phyloP scores from a whole-genome alignment of 2,113 vertebrate species.

The Caloenas nicobarica region DNA sequence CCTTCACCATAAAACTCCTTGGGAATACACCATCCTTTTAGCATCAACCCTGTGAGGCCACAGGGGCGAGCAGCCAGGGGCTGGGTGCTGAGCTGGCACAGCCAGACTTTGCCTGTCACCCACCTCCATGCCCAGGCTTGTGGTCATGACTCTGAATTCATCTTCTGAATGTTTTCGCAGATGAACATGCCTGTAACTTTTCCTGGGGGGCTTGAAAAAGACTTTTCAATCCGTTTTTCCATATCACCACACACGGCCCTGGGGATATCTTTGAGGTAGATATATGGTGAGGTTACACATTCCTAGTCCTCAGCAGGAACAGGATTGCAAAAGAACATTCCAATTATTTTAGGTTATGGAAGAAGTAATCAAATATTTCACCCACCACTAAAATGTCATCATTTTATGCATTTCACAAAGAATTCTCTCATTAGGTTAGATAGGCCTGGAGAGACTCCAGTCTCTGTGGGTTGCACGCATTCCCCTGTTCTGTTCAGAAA shows the following conservation, averaged over 20 bases:
- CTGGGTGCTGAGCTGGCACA: fast-evolving
- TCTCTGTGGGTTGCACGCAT: neutral
- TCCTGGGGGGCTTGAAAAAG: neutral
- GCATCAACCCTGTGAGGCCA: neutral
- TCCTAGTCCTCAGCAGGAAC: neutral
- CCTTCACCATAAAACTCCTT: neutral
- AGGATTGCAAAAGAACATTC: conserved; percentile 25
- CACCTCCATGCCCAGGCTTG: neutral
- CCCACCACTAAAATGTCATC: conserved; percentile 52
- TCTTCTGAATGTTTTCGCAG: neutral
- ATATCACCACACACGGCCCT: neutral
- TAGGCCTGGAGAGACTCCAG: conserved; percentile 58
- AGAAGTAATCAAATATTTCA: conserved; percentile 41
- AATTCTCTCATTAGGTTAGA: conserved; percentile 53
- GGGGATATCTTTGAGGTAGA: conserved; percentile 5
- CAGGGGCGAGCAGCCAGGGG: neutral
- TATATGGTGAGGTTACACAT: neutral
- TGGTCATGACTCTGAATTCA: neutral
- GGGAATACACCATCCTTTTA: neutral
- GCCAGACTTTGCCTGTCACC: neutral
- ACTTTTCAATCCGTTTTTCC: neutral
- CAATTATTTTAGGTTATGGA: conserved; percentile 39
- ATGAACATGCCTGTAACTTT: neutral
- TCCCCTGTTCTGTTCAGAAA: neutral
- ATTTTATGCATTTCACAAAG: conserved; percentile 42